Conservation (phyloP, 2,113 vertebrate genomes). For the Oxygymnocypris stewartii region DNA sequence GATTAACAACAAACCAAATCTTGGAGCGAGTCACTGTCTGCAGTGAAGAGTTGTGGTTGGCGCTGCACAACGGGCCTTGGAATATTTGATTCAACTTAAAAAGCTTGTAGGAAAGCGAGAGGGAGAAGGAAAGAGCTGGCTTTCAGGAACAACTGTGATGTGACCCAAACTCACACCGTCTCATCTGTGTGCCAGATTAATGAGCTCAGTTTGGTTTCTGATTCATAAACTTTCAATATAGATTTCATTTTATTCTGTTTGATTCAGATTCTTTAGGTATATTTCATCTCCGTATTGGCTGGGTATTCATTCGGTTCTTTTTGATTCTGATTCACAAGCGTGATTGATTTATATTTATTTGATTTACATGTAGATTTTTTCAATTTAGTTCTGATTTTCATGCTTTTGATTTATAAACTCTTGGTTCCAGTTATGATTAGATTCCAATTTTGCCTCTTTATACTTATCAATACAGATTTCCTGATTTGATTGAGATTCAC, state of each 20-base stretch:
- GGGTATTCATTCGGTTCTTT: background rate
- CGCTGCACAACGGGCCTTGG: constrained; percentile 37
- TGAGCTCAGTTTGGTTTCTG: background rate
- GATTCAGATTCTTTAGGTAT: background rate
- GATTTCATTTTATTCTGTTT: background rate
- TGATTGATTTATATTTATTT: background rate
- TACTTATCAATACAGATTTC: too few species aligned
- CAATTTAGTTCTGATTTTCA: background rate
- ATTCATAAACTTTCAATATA: constrained; percentile 1
- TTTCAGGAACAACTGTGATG: constrained; percentile 25
- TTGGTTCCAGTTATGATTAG: background rate
- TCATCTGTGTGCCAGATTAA: constrained; percentile 3
- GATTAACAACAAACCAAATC: constrained; percentile 56
- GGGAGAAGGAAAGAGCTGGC: constrained; percentile 14
- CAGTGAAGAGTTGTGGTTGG: constrained; percentile 55
- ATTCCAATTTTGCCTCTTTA: background rate
- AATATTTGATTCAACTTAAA: constrained; percentile 47
- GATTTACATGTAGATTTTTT: background rate
- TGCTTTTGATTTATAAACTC: background rate
- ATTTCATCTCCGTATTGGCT: background rate
- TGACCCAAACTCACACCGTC: constrained; percentile 34
- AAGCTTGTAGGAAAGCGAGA: constrained; percentile 16
- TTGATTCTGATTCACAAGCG: background rate
- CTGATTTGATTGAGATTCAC: too few species aligned
- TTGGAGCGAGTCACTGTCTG: constrained; percentile 53